phyloP scores from a whole-genome alignment of 2,888 invertebrate species.

The Caenorhabditis angaria region DNA sequence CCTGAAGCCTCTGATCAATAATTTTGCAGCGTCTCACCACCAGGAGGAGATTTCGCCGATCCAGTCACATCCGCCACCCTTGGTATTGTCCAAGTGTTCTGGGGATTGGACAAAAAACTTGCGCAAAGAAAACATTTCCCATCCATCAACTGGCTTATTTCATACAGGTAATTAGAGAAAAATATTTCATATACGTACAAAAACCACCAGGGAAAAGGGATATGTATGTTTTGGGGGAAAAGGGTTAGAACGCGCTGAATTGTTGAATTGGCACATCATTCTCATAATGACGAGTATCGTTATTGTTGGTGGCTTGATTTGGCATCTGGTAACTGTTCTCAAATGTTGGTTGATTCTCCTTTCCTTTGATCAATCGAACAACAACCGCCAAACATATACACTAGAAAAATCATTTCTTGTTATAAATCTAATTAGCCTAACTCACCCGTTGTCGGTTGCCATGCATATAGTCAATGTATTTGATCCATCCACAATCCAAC shows the following conservation, averaged over 20 bases:
- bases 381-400: constrained; percentile 28
- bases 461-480: constrained; percentile 67
- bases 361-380: constrained; percentile 40
- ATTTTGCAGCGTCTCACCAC: constrained; percentile 77
- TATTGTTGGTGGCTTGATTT: neutral
- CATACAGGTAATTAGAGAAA: constrained; percentile 77
- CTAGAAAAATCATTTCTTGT: constrained; percentile 15
- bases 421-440: neutral
- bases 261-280: constrained; percentile 62
- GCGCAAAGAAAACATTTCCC: constrained; percentile 97
- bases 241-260: constrained; percentile 61
- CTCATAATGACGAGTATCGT: constrained; percentile 46
- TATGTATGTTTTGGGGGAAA: neutral
- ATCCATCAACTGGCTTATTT: constrained; percentile 99
- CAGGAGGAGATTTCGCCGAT: constrained; percentile 99
- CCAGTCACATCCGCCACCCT: constrained; percentile 98
- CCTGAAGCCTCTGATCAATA: neutral
- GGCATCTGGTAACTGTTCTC: constrained; percentile 59
- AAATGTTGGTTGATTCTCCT: neutral
- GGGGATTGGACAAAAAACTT: constrained; percentile 72
- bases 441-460: constrained; percentile 35
- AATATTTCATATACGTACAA: neutral
- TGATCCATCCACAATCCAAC: constrained; percentile 61
- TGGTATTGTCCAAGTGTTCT: constrained; percentile 84
- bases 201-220: neutral